Conservation (phyloP, 2,797 vertebrate genomes). For the Merluccius polli region DNA sequence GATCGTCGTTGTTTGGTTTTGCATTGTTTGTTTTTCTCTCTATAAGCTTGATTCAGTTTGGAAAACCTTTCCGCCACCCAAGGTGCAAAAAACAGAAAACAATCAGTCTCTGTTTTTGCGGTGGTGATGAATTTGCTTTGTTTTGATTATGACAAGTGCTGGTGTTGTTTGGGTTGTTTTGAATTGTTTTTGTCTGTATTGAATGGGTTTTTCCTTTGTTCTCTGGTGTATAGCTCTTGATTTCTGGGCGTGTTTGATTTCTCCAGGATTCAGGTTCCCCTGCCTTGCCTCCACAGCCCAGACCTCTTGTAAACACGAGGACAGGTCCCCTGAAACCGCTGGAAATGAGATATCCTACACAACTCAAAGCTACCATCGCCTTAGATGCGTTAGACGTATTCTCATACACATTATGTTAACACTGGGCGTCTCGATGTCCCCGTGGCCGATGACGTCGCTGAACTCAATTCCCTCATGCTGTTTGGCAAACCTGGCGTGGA, state of each 20-base stretch:
- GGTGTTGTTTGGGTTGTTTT: conserved; percentile 86
- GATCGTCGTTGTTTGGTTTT: conserved; percentile 1
- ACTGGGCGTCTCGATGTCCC: not conserved
- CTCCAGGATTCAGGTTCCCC: conserved; percentile 89
- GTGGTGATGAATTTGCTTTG: conserved; percentile 79
- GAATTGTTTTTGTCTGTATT: conserved; percentile 80
- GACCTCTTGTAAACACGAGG: conserved; percentile 5
- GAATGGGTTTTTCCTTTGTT: conserved; percentile 81
- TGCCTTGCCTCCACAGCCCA: conserved; percentile 64
- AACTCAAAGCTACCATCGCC: not conserved
- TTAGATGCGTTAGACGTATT: not conserved
- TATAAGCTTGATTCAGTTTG: conserved; percentile 61
- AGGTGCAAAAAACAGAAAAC: conserved; percentile 53
- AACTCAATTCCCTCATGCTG: not conserved
- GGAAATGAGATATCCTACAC: not conserved
- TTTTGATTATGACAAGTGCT: conserved; percentile 80
- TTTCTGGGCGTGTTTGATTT: conserved; percentile 76
- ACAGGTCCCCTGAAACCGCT: conserved; percentile 2
- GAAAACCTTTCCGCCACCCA: conserved; percentile 58
- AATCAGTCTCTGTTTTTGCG: conserved; percentile 75
- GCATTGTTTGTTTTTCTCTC: conserved; percentile 49
- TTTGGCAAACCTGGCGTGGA: not conserved
- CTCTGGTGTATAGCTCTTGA: conserved; percentile 80
- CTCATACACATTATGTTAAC: not conserved
- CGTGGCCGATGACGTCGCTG: not conserved